Conservation (phyloP, 1,140 invertebrate genomes). For the Eumeta japonica region DNA sequence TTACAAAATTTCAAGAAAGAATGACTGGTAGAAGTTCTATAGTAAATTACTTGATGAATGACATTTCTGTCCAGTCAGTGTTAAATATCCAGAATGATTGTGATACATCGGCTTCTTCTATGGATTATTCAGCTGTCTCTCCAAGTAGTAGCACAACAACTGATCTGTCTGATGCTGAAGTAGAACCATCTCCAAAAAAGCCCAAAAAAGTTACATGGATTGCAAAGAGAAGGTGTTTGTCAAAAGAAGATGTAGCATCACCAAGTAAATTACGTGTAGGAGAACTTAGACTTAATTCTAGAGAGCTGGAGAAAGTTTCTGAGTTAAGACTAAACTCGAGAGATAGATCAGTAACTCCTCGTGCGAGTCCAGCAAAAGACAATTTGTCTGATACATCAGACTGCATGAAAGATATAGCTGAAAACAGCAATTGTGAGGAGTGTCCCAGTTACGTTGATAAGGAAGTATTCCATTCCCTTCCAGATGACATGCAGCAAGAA, state of each 20-base stretch:
- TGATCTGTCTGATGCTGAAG: conserved; percentile 59
- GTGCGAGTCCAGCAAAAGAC: conserved; percentile 47
- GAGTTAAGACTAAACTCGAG: conserved; percentile 50
- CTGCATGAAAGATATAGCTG: conserved; percentile 31
- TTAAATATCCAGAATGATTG: conserved; percentile 61
- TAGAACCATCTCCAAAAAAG: conserved; percentile 73
- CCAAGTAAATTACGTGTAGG: conserved; percentile 64
- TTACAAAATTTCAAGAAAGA: conserved; percentile 74
- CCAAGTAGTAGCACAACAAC: conserved; percentile 60
- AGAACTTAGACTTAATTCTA: conserved; percentile 60
- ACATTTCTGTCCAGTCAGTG: conserved; percentile 70
- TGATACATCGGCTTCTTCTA: conserved; percentile 54
- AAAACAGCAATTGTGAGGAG: conserved; percentile 34
- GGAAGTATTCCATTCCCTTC: conserved; percentile 62
- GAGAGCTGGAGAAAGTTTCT: conserved; percentile 55
- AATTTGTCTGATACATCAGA: conserved; percentile 45
- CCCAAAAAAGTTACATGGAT: conserved; percentile 48
- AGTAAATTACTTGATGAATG: conserved; percentile 69
- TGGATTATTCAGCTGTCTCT: conserved; percentile 57
- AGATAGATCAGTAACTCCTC: conserved; percentile 48
- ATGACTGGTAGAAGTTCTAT: conserved; percentile 65
- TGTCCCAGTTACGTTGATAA: conserved; percentile 62
- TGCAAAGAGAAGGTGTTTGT: conserved; percentile 44
- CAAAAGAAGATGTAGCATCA: conserved; percentile 56
- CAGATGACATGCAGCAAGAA: conserved; percentile 62